phyloP scores from a whole-genome alignment of 2,113 vertebrate species.

The Piprites chloris region DNA sequence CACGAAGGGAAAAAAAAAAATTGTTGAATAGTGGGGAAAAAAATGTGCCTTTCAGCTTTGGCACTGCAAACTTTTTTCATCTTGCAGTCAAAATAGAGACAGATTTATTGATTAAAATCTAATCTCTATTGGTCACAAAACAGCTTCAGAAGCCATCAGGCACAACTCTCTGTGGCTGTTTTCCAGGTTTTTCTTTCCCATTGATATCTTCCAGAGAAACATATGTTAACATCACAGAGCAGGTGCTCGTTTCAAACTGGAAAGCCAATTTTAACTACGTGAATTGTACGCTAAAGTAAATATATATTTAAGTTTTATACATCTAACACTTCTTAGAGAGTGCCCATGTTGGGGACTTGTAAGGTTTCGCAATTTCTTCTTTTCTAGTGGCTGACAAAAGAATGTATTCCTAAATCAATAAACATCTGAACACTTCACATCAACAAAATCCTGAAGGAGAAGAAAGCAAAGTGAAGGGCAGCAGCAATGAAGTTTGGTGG shows the following conservation, averaged over 20 bases:
- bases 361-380: background rate
- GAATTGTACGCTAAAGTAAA: background rate
- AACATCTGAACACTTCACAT: background rate
- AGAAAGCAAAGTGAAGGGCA: background rate
- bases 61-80: background rate
- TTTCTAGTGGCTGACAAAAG: background rate
- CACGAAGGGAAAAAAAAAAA: background rate
- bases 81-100: background rate
- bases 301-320: background rate
- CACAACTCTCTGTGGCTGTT: background rate
- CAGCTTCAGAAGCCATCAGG: conserved; percentile 17
- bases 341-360: background rate
- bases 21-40: background rate
- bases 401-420: background rate
- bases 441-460: background rate
- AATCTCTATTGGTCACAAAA: conserved; percentile 2
- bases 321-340: background rate
- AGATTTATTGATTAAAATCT: conserved; percentile 49
- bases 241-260: conserved; percentile 9
- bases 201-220: background rate
- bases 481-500: background rate
- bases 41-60: background rate
- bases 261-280: background rate
- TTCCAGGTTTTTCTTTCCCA: background rate
- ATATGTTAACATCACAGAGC: background rate